A percentile compares a stretch with the other conserved stretches of the same genome.
Conservation (phyloP, 2,888 invertebrate genomes). For the Mesorhabditis sp. region DNA sequence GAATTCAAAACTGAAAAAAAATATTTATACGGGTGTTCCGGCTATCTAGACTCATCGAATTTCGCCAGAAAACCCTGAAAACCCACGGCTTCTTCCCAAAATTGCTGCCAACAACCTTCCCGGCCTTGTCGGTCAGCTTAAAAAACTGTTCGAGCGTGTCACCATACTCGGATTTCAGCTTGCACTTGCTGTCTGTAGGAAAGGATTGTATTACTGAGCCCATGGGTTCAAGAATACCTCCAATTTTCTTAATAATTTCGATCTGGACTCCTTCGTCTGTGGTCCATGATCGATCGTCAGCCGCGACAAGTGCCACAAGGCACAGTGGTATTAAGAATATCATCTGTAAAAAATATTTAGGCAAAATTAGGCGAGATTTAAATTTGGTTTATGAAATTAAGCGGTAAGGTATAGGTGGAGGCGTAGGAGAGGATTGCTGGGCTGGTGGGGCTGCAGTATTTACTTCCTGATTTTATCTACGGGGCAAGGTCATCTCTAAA, state of each 20-base stretch:
- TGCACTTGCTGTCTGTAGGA: slow-evolving; percentile 48
- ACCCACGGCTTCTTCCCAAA: slow-evolving; percentile 52
- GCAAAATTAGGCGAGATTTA: no score
- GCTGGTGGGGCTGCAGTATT: no score
- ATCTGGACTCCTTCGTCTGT: slow-evolving; percentile 55
- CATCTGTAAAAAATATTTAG: neutral
- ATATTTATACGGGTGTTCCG: neutral
- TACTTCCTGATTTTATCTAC: no score
- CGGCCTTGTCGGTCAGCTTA: slow-evolving; percentile 50
- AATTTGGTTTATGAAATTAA: neutral
- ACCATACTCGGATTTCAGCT: slow-evolving; percentile 47
- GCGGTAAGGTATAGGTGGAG: no score
- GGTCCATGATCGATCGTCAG: slow-evolving; percentile 46
- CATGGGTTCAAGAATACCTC: slow-evolving; percentile 26
- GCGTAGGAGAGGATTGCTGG: no score
- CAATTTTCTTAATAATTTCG: slow-evolving; percentile 56
- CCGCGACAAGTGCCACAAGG: slow-evolving; percentile 1
- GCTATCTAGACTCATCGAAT: neutral
- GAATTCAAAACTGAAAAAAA: slow-evolving; percentile 41
- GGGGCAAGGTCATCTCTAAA: no score
- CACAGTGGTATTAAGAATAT: neutral
- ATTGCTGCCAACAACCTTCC: slow-evolving; percentile 54
- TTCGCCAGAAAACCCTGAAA: neutral
- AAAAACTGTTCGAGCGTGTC: slow-evolving; percentile 55
- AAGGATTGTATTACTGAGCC: neutral